Evolutionary conservation across 2,113 vertebrate species (phyloP), one percentile per base, ranked within the genome.

Genomic region (Leucoraja erinaceus): DNA sequence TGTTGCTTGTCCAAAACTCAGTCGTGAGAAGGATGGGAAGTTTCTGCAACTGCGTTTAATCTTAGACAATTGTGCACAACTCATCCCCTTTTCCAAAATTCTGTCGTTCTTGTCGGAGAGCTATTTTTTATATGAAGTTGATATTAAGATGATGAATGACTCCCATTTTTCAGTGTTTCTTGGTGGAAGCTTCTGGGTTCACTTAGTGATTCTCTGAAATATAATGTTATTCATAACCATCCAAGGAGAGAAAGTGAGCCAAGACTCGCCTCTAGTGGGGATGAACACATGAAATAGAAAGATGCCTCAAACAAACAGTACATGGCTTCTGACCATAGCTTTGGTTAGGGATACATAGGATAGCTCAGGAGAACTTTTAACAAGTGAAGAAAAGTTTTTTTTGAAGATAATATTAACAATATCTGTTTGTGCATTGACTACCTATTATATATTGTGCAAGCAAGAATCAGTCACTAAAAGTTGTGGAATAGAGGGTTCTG

Each of bases 401-500:
- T 56, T 2, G 11, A 83, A 83, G 79, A 22, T 86, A 59, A 10
- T 59, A 10, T 28, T 59, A 28, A 54, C 11, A 5, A 28, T 20
- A 20, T 72, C 14, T 20, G 22, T 72, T 66, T 66, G 63, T 66
- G 63, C 63, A 8, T 66, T 66, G 12, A 66, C 3, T 47, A 47
- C 38, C 38, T 66, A 66, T 66, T 95, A 93, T 93, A 93, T 93
- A 94, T 93, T 94, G 93, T 79, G 93, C 16, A 75, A 56, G 20
- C 38, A 72, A 16, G 31, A 5, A 59, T 3, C 75, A 91, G 90
- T 94, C 31, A 56, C 90, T 54, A 78, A 75, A n/a, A 33, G 76
- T 54, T 18, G 14, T 93, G 61, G 16, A 11, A n/a, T 94, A 93
- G 5, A 96, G 93, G 94, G 59, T 54, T 0, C 75, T 0, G 94